These are phyloP conservation scores for Battus philenor DNA, from an alignment of 1,140 invertebrate genomes.

Conservation along the genomic window DNA sequence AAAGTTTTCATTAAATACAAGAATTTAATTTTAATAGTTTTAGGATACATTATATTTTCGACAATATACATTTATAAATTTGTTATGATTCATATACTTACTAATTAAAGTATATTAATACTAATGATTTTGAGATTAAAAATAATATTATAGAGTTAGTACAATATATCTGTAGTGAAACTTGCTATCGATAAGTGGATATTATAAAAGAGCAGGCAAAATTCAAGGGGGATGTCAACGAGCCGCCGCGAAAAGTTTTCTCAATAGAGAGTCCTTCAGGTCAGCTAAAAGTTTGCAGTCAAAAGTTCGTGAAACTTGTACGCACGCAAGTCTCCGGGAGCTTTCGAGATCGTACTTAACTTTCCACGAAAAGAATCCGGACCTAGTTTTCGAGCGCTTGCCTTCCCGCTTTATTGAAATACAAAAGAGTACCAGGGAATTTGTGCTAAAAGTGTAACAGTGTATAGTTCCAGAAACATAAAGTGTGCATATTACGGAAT, in stretches of 20 bases:
- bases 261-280: slow-evolving; percentile 61
- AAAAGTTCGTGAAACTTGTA: slow-evolving; percentile 54
- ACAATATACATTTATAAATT: no score
- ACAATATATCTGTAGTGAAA: not conserved
- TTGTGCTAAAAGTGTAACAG: slow-evolving; percentile 16
- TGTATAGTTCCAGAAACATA: slow-evolving; percentile 21
- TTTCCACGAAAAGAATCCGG: slow-evolving; percentile 49
- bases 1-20: no score
- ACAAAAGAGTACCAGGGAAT: slow-evolving; percentile 22
- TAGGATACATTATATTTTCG: no score
- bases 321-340: slow-evolving; percentile 47
- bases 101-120: no score
- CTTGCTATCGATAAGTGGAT: no score
- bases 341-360: slow-evolving; percentile 43
- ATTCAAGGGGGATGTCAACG: not conserved
- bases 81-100: no score
- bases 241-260: slow-evolving; percentile 61
- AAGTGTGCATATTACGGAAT: slow-evolving; percentile 21
- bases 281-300: slow-evolving; percentile 55
- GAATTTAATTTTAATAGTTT: no score
- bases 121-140: not conserved
- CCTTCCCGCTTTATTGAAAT: slow-evolving; percentile 18
- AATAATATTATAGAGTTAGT: not conserved
- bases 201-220: not conserved
- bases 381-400: slow-evolving; percentile 30